Percentiles rank a stretch among this genome's conserved stretches.
Conservation (phyloP, 2,888 invertebrate genomes). For the Psylliodes chrysocephalus region DNA sequence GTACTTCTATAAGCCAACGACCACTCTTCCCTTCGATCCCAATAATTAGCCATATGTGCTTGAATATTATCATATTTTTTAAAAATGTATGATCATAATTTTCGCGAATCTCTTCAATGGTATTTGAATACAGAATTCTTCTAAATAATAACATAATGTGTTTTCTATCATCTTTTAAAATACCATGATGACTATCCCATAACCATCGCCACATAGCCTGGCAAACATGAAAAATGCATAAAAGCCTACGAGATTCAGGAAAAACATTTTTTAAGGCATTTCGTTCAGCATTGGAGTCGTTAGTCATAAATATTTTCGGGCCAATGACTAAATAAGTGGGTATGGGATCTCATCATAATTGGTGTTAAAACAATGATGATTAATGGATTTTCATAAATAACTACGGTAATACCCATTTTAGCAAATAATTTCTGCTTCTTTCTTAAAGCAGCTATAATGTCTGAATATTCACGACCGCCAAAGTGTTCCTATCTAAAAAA, state of each 20-base stretch:
- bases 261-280: background rate
- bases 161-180: too few relatives aligned
- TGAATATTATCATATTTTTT: slow-evolving; percentile 7
- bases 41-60: slow-evolving; percentile 3
- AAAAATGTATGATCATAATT: background rate
- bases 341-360: background rate
- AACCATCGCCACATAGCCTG: background rate
- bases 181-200: too few relatives aligned
- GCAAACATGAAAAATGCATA: background rate
- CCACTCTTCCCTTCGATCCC: slow-evolving; percentile 3
- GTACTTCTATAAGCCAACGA: background rate
- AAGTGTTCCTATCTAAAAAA: background rate
- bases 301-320: slow-evolving; percentile 5
- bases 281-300: background rate
- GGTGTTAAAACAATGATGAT: slow-evolving; percentile 13
- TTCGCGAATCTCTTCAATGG: background rate
- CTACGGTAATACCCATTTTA: slow-evolving; percentile 4
- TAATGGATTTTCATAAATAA: slow-evolving; percentile 6
- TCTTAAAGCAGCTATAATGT: slow-evolving; percentile 8
- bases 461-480: background rate
- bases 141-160: too few relatives aligned
- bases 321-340: background rate
- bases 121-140: slow-evolving; percentile 5
- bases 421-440: slow-evolving; percentile 5
- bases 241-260: background rate